Evolutionary conservation across 2,113 vertebrate species (phyloP).

Genomic region (Sturnus vulgaris): DNA sequence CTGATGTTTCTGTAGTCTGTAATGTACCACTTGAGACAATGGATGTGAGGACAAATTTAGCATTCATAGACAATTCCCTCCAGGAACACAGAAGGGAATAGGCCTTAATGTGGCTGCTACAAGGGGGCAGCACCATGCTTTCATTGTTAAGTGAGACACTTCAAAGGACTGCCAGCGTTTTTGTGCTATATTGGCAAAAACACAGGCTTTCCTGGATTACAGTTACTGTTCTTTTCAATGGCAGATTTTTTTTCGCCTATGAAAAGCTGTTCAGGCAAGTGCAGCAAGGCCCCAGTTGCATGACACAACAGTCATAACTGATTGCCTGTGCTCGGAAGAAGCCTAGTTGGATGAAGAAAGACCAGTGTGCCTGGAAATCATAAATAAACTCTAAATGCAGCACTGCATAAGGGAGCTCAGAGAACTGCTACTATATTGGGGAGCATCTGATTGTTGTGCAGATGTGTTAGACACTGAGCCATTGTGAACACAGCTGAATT

Average conservation of each 20-base stretch:
- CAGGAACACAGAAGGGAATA: not conserved
- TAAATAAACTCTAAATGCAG: slow-evolving; percentile 37
- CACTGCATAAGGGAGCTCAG: slow-evolving; percentile 18
- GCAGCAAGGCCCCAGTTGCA: slow-evolving; percentile 11
- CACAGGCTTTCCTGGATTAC: not conserved
- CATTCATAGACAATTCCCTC: not conserved
- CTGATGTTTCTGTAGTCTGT: not conserved
- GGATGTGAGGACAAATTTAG: not conserved
- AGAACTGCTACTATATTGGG: slow-evolving; percentile 3
- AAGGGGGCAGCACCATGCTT: not conserved
- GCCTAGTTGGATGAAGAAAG: not conserved
- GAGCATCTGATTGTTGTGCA: slow-evolving; percentile 34
- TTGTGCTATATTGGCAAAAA: not conserved
- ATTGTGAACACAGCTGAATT: slow-evolving; percentile 18
- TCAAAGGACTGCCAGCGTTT: not conserved
- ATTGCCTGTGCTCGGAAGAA: not conserved
- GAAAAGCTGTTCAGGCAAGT: slow-evolving; percentile 38
- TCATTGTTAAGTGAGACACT: not conserved
- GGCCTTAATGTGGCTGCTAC: not conserved
- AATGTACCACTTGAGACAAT: not conserved
- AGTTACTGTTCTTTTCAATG: not conserved
- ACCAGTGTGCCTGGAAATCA: not conserved
- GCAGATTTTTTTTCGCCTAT: not conserved
- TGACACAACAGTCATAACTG: slow-evolving; percentile 17
- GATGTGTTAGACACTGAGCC: slow-evolving; percentile 27